A percentile compares a stretch with the other conserved stretches of the same genome.
Evolutionary conservation across 2,888 invertebrate species (phyloP).

Genomic region (Andrena hattorfiana): DNA sequence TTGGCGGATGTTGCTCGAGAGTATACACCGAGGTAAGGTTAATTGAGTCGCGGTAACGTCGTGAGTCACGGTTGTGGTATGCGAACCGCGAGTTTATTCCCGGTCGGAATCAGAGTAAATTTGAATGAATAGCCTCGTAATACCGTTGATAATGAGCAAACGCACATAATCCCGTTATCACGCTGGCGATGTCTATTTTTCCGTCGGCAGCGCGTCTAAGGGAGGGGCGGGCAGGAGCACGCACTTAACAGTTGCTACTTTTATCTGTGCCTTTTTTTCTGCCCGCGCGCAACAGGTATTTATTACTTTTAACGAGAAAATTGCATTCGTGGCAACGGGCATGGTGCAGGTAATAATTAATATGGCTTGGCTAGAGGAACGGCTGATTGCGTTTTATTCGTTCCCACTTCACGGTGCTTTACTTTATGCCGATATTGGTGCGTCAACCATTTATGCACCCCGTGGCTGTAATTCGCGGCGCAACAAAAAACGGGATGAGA

Average conservation of each 20-base stretch:
- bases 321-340: conserved; percentile 38
- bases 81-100: conserved; percentile 51
- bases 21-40: conserved; percentile 40
- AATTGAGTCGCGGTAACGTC: conserved; percentile 59
- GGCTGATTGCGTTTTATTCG: conserved; percentile 12
- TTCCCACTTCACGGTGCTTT: background rate
- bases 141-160: conserved; percentile 56
- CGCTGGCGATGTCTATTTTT: conserved; percentile 49
- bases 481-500: background rate
- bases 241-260: conserved; percentile 23
- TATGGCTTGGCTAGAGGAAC: conserved; percentile 16
- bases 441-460: background rate
- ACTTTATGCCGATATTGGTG: background rate
- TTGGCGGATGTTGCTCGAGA: background rate
- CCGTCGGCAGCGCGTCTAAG: conserved; percentile 2
- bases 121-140: conserved; percentile 58
- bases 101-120: conserved; percentile 58
- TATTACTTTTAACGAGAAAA: conserved; percentile 50
- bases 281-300: conserved; percentile 44
- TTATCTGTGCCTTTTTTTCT: background rate
- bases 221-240: conserved; percentile 24
- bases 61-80: conserved; percentile 42
- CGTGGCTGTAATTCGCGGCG: background rate
- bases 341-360: conserved; percentile 34
- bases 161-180: conserved; percentile 47